Percentiles rank a stretch among this genome's conserved stretches.
Evolutionary conservation across 2,888 invertebrate genomes (phyloP).

Genomic region (Adineta ricciae): DNA sequence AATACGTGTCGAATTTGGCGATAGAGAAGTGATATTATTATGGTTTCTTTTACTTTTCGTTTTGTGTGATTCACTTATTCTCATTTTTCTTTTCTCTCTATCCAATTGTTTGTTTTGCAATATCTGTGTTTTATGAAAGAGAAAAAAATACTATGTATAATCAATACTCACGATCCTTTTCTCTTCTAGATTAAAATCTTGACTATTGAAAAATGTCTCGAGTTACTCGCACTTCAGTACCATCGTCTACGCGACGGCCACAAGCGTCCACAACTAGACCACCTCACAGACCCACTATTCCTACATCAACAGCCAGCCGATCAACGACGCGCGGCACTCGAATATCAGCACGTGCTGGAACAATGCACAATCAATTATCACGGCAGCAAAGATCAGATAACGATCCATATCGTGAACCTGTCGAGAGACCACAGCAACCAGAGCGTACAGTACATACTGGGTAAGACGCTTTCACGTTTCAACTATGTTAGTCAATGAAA

Average conservation of each 20-base stretch:
- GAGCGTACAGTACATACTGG: neutral
- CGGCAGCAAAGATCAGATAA: neutral
- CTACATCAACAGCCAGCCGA: neutral
- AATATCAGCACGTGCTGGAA: neutral
- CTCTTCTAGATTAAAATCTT: neutral
- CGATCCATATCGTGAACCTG: neutral
- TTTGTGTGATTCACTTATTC: neutral
- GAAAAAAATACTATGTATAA: neutral
- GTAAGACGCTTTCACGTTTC: neutral
- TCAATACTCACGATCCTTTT: neutral
- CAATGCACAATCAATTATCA: neutral
- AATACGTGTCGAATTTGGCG: slow-evolving; percentile 70
- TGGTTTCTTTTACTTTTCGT: neutral
- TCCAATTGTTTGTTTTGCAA: neutral
- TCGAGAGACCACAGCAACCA: neutral
- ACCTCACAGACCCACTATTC: neutral
- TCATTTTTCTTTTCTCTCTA: neutral
- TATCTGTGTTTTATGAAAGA: neutral
- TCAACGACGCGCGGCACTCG: neutral
- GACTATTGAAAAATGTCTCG: neutral
- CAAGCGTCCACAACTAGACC: neutral
- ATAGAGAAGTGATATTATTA: slow-evolving; percentile 33
- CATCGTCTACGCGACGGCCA: neutral
- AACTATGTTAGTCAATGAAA: too few species aligned
- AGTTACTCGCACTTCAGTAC: neutral